Evolutionary conservation across 2,888 invertebrate species (phyloP), one percentile per base, ranked within the genome.

Genomic region (Hyles lineata): DNA sequence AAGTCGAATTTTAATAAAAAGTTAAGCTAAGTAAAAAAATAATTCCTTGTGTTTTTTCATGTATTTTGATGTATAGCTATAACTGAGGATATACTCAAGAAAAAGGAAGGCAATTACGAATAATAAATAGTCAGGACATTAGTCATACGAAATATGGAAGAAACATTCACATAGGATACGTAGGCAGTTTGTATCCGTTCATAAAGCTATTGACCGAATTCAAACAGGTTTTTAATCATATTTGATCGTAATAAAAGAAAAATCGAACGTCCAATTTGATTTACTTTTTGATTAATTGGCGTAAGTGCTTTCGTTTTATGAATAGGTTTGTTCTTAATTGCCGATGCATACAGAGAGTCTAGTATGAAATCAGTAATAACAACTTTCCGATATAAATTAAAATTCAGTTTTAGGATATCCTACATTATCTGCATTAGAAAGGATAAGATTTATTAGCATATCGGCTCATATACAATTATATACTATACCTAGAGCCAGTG

Each of bases 121-220:
- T 21, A 21, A 21, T 63, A 43, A 21, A 21, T 63, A 43, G 35
- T 21, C 15, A 35, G 43, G 9, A 8, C 21, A 35, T 35, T 63
- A 63, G 63, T n/a, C 55, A n/a, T 55, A 63, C 63, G n/a, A 21
- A 35, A 43, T 63, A 15, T 21, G 9, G 21, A 35, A 21, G 9
- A n/a, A 63, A 21, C 11, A n/a, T 21, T n/a, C 17, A 17, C 9
- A 62, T 62, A 63, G 63, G 43, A 63, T 63, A 63, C 21, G 35
- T 5, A 63, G 43, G 43, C 43, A 43, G 21, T 63, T 63, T 63
- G 43, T 63, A 43, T 35, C 67, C 67, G 67, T 50, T 67, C 43
- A 43, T 50, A 62, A 25, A 67, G 23, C 3, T 50, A 17, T 50
- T 67, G 50, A 67, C 43, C 67, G 17, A 17, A 23, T 67, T 8